Evolutionary conservation across 35 echinoderm and acorn worm species (phyloP).

Genomic region (Amphiura filiformis): DNA sequence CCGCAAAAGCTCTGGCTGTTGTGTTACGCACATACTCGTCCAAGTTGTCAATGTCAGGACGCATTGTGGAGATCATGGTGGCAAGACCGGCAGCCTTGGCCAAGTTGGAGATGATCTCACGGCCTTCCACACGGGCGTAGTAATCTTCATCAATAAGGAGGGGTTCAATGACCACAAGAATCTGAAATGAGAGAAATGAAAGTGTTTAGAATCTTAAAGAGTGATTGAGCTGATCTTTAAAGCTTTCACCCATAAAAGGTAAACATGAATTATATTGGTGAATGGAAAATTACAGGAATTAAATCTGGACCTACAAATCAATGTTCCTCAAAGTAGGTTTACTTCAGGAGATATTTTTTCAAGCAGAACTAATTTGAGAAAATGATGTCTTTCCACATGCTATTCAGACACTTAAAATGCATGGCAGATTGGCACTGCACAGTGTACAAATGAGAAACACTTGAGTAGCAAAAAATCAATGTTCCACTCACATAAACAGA

Average conservation of each 20-base stretch:
- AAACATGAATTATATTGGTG: not conserved
- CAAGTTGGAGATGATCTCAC: slow-evolving; percentile 98
- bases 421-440: too few species aligned
- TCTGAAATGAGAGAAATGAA: slow-evolving; percentile 44
- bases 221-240: not conserved
- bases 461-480: too few species aligned
- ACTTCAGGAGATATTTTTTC: too few species aligned
- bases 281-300: not conserved
- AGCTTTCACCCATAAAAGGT: not conserved
- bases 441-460: too few species aligned
- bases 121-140: slow-evolving; percentile 97
- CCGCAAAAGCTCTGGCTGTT: slow-evolving; percentile 94
- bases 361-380: too few species aligned
- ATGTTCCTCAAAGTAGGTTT: too few species aligned
- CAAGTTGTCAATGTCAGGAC: slow-evolving; percentile 99
- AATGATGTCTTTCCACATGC: too few species aligned
- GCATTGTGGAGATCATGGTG: slow-evolving; percentile 99
- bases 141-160: slow-evolving; percentile 98
- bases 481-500: too few species aligned
- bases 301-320: too few species aligned
- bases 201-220: too few species aligned
- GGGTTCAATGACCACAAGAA: slow-evolving; percentile 97
- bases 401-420: too few species aligned
- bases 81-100: slow-evolving; percentile 97
- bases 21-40: slow-evolving; percentile 99